phyloP scores from a whole-genome alignment of 2,797 vertebrate species.

The Chelonia mydas region DNA sequence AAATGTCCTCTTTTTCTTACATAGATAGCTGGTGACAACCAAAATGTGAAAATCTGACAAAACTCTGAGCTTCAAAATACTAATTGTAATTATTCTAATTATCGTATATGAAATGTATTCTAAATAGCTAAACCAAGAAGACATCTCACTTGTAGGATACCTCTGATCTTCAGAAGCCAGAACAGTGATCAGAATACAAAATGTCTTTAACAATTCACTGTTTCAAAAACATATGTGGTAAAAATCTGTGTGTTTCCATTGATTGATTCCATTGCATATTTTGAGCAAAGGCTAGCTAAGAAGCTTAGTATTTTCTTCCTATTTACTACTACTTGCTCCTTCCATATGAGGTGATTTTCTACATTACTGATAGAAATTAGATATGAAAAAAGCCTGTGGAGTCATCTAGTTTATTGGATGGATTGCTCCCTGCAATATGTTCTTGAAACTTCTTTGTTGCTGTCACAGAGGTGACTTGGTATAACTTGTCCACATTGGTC shows the following conservation, averaged over 20 bases:
- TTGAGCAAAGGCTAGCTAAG: not conserved
- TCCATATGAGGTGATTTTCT: not conserved
- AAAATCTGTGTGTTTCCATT: not conserved
- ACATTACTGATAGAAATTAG: not conserved
- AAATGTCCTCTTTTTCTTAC: not conserved
- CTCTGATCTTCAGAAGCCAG: not conserved
- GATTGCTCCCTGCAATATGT: not conserved
- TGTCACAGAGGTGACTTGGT: not conserved
- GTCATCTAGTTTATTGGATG: not conserved
- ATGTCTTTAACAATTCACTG: not conserved
- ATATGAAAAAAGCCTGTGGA: not conserved
- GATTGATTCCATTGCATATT: not conserved
- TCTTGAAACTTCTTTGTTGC: not conserved
- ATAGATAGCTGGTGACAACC: not conserved
- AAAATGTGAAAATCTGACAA: not conserved
- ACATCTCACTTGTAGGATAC: not conserved
- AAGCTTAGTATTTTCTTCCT: not conserved
- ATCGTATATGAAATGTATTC: not conserved
- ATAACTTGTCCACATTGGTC: not conserved
- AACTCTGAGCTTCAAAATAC: not conserved
- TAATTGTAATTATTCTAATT: rapidly evolving
- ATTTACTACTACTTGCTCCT: not conserved
- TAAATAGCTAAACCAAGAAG: not conserved
- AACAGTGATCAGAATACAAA: not conserved
- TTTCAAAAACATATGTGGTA: not conserved